A percentile compares a stretch with the other conserved stretches of the same genome.
phyloP scores from a whole-genome alignment of 2,113 vertebrate genomes.

The Odontophorus gujanensis region DNA sequence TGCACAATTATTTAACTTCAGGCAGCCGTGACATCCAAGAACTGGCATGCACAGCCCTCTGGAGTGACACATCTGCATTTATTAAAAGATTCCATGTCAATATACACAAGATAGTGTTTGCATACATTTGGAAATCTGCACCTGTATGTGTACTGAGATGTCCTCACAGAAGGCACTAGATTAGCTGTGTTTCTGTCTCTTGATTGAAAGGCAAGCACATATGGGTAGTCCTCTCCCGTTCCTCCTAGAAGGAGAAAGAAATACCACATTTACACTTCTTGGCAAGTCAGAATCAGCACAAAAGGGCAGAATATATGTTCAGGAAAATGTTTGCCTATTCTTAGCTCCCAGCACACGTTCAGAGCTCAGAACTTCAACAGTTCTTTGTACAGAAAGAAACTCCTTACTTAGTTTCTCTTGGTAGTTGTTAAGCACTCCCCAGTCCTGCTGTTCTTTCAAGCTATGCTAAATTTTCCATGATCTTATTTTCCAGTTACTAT shows the following conservation, averaged over 20 bases:
- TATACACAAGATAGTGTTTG: neutral
- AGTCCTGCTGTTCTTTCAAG: neutral
- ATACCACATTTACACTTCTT: neutral
- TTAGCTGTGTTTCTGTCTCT: neutral
- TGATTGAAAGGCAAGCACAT: neutral
- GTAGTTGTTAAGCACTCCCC: neutral
- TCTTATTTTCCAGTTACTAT: neutral
- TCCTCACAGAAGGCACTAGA: neutral
- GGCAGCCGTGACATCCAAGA: constrained; percentile 22
- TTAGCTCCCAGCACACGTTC: neutral
- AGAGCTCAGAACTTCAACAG: neutral
- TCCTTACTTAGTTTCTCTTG: neutral
- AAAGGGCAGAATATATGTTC: neutral
- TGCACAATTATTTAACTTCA: constrained; percentile 5
- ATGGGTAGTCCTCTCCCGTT: neutral
- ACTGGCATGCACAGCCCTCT: neutral
- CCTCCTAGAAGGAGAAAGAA: constrained; percentile 24
- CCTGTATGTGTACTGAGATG: neutral
- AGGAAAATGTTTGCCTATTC: constrained; percentile 8
- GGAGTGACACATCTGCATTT: neutral
- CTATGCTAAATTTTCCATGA: neutral
- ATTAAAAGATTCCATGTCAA: neutral
- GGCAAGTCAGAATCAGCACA: neutral
- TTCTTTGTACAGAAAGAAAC: neutral
- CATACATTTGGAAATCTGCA: neutral